Evolutionary conservation across 1,140 invertebrate genomes (phyloP), one percentile per base, ranked within the genome.

Genomic region (Arctopsyche grandis): DNA sequence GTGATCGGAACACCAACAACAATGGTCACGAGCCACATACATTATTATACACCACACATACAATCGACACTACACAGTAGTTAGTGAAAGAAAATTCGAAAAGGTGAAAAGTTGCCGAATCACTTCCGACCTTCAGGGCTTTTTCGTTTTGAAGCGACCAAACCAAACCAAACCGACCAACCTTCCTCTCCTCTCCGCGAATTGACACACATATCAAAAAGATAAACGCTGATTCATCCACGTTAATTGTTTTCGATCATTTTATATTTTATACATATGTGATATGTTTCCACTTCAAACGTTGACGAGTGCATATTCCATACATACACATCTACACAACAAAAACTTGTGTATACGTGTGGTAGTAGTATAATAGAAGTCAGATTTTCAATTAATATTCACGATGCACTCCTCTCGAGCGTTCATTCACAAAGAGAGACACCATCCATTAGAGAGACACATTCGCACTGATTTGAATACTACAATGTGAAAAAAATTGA

Each of bases 71-170:
- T 46, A 46, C 44, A 52, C 48, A 5, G 48, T 52, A 16, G n/a
- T n/a, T 52, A 52, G 9, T 21, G 9, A 60, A 24, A 21, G 24
- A 26, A 66, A 24, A 66, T 14, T 26, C 21, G 63, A 66, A 19
- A n/a, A 19, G 63, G 24, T 22, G 63, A 66, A 66, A 66, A 26
- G 63, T 66, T 29, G 24, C 63, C 63, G 10, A 12, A 22, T 66
- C 63, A 46, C 69, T 71, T 71, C 69, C 69, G 69, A 48, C 69
- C 69, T 71, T 71, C 69, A 46, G 43, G 69, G 69, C 69, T 71
- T 48, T 44, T 46, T 1, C 16, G 1, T 4, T 19, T 19, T 66
- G 21, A 66, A 66, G 7, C 16, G 7, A 21, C 7, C 58, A 22
- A 5, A 60, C 14, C 5, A 60, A n/a, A 16, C 5, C 7, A 46